Evolutionary conservation across 2,888 invertebrate genomes (phyloP).

Genomic region (Drosophila greeni): DNA sequence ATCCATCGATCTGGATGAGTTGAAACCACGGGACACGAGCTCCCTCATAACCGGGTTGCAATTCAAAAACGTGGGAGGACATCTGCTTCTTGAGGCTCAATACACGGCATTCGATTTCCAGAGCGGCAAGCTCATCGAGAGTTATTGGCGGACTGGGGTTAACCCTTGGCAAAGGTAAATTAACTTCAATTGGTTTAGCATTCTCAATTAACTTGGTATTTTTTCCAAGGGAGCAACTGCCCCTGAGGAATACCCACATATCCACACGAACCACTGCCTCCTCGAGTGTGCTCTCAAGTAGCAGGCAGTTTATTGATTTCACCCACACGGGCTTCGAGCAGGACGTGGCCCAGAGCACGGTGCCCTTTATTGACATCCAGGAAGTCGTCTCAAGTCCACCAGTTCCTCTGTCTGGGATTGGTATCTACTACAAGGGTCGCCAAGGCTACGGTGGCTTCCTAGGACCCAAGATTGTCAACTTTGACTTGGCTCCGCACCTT

Average conservation of each 20-base stretch:
- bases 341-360: constrained; percentile 89
- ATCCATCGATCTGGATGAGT: constrained; percentile 89
- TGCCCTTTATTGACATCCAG: constrained; percentile 90
- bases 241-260: constrained; percentile 83
- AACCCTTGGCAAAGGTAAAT: constrained; percentile 82
- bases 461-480: constrained; percentile 81
- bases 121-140: constrained; percentile 83
- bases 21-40: constrained; percentile 80
- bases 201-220: background rate
- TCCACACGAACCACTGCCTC: constrained; percentile 81
- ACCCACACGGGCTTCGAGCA: constrained; percentile 84
- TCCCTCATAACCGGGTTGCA: constrained; percentile 87
- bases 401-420: constrained; percentile 86
- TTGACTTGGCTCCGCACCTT: constrained; percentile 82
- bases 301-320: constrained; percentile 86
- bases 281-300: constrained; percentile 82
- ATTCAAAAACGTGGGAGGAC: constrained; percentile 87
- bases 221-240: constrained; percentile 81
- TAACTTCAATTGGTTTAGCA: background rate
- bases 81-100: constrained; percentile 90
- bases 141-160: constrained; percentile 84
- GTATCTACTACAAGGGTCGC: constrained; percentile 87
- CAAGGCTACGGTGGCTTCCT: constrained; percentile 87
- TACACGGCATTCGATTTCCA: constrained; percentile 89
- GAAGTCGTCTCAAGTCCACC: constrained; percentile 84